These are phyloP conservation scores for Dromaius novaehollandiae DNA, from an alignment of 2,113 vertebrate genomes.

Conservation along the genomic window DNA sequence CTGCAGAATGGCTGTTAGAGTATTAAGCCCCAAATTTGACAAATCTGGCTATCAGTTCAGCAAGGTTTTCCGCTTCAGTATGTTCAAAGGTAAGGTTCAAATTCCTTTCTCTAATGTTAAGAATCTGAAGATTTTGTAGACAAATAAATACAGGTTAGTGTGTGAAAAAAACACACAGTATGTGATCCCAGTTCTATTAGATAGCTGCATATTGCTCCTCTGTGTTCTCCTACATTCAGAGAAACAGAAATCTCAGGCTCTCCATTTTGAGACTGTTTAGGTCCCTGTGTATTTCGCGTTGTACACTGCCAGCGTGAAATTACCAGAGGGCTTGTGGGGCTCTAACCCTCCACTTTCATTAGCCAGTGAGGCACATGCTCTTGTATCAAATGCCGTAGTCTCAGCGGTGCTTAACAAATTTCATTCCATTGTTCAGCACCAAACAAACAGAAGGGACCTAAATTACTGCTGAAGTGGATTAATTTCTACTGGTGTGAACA, in stretches of 20 bases:
- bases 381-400: neutral
- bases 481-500: neutral
- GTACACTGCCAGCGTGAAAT: conserved; percentile 15
- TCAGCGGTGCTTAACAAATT: conserved; percentile 42
- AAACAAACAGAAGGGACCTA: conserved; percentile 50
- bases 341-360: conserved; percentile 28
- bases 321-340: conserved; percentile 26
- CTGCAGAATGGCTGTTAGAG: conserved; percentile 61
- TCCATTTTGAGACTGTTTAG: neutral
- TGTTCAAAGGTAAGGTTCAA: conserved; percentile 59
- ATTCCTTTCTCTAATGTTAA: neutral
- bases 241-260: neutral
- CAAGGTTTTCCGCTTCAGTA: conserved; percentile 35
- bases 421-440: conserved; percentile 38
- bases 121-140: neutral
- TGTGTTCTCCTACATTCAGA: neutral
- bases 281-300: neutral
- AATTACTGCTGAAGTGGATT: conserved; percentile 52
- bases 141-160: neutral
- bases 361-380: neutral
- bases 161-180: neutral
- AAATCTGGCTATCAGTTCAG: conserved; percentile 35
- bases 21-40: conserved; percentile 53
- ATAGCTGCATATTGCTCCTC: neutral
- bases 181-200: neutral